Percentiles rank a stretch among this genome's conserved stretches.
These are phyloP conservation scores for Rana temporaria DNA, from an alignment of 2,113 vertebrate genomes.

Conservation along the genomic window DNA sequence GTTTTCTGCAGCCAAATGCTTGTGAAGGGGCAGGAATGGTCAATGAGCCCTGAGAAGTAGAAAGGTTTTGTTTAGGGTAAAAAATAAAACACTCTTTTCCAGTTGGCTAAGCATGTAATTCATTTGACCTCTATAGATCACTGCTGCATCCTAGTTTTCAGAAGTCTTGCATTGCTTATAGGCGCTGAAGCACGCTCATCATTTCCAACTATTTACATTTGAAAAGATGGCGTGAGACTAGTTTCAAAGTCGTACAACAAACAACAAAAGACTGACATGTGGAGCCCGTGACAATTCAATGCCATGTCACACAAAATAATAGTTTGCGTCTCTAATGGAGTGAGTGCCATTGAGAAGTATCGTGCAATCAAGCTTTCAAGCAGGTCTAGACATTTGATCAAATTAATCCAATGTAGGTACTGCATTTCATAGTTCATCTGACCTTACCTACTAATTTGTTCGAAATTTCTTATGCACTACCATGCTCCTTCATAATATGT, in stretches of 20 bases:
- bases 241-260: slow-evolving; percentile 43
- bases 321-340: slow-evolving; percentile 26
- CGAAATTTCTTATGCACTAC: too few relatives aligned
- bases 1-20: too few relatives aligned
- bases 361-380: slow-evolving; percentile 43
- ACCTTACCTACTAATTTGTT: too few relatives aligned
- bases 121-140: slow-evolving; percentile 4
- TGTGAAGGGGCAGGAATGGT: too few relatives aligned
- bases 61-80: slow-evolving; percentile 16
- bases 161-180: slow-evolving; percentile 21
- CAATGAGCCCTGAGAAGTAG: too few relatives aligned
- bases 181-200: not conserved
- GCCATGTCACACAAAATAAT: slow-evolving; percentile 16
- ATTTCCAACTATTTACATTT: slow-evolving; percentile 27
- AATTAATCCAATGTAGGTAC: too few relatives aligned
- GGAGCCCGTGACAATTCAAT: not conserved
- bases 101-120: slow-evolving; percentile 32
- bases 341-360: slow-evolving; percentile 30
- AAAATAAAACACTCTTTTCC: not conserved
- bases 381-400: slow-evolving; percentile 47
- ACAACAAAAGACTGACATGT: slow-evolving; percentile 34
- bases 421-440: too few relatives aligned
- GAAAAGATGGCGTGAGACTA: slow-evolving; percentile 42
- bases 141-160: slow-evolving; percentile 1
- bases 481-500: too few relatives aligned